These are phyloP conservation scores for Chaetura pelagica DNA, from an alignment of 2,113 vertebrate genomes.

Conservation along the genomic window DNA sequence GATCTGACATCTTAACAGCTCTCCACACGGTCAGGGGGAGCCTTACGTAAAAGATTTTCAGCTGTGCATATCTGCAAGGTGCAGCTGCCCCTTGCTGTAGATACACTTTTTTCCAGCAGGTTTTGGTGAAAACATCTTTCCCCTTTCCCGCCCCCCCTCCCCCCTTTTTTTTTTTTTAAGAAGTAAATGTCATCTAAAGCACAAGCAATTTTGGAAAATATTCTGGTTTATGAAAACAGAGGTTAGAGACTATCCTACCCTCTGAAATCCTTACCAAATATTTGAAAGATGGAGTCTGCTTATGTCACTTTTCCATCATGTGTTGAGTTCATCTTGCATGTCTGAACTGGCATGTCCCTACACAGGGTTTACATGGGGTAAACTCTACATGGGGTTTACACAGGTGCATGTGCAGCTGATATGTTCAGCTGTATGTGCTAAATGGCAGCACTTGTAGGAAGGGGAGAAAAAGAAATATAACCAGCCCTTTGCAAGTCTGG, in stretches of 20 bases:
- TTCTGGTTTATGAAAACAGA: background rate
- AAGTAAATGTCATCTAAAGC: background rate
- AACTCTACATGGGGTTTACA: background rate
- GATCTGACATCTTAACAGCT: constrained; percentile 68
- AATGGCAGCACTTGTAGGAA: background rate
- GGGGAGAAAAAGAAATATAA: background rate
- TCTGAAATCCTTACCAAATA: background rate
- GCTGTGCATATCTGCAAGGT: constrained; percentile 29
- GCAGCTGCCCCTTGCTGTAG: background rate
- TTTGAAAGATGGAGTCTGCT: background rate
- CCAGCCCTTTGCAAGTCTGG: background rate
- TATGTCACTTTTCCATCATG: background rate
- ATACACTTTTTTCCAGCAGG: background rate
- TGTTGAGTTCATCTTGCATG: background rate
- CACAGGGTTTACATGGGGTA: background rate
- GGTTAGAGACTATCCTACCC: background rate
- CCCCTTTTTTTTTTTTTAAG: background rate
- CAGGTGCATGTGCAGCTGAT: background rate
- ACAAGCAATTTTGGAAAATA: background rate
- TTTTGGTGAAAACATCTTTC: background rate
- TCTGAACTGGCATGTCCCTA: background rate
- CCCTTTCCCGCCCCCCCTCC: no score
- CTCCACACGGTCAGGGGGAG: constrained; percentile 28
- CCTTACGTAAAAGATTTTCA: constrained; percentile 54
- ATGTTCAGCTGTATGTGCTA: background rate